Evolutionary conservation across 2,888 invertebrate species (phyloP), one percentile per base, ranked within the genome.

Genomic region (Silvanus unidentatus): DNA sequence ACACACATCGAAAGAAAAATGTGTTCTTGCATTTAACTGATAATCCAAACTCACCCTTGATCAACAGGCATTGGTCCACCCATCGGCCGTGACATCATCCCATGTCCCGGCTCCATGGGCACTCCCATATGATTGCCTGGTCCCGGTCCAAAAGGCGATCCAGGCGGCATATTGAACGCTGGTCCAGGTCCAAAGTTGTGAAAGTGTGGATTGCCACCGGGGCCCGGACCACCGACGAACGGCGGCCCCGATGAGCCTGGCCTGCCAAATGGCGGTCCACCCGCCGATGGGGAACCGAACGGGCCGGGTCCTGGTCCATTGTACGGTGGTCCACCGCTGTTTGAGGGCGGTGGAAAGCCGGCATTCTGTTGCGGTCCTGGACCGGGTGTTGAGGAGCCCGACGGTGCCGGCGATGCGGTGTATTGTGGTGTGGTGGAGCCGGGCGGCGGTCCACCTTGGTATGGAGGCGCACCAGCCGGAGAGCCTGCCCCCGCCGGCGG

Each of bases 381-480:
- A 48, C 88, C 89, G 6, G 90, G 89, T 32, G 90, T 88, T 57
- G 89, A 89, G 40, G 85, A 80, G 63, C 82, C 89, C 63, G 80
- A 89, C 57, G 87, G 89, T 64, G 83, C 87, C 62, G 91, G 91
- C 53, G 89, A 89, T 64, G 89, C 88, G 61, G 88, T 88, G 72
- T 88, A 90, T 75, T 84, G 89, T 62, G 84, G 89, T 65, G 79
- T 89, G 70, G 77, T 87, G 65, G 81, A 87, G 64, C 79, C 88
- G 61, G 79, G 86, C 66, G 79, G 87, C 67, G 78, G 77, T 38
- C 85, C 73, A 70, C 82, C 81, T 75, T 86, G 77, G 70, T 84
- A 74, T 66, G 83, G 72, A 76, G 70, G 73, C 69, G 84, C 77
- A 65, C 87, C 77, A 63, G 87, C 79, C 48, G 87, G 88, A 57